Evolutionary conservation across 2,113 vertebrate genomes (phyloP), one percentile per base, ranked within the genome.

Genomic region (Morone chrysops): DNA sequence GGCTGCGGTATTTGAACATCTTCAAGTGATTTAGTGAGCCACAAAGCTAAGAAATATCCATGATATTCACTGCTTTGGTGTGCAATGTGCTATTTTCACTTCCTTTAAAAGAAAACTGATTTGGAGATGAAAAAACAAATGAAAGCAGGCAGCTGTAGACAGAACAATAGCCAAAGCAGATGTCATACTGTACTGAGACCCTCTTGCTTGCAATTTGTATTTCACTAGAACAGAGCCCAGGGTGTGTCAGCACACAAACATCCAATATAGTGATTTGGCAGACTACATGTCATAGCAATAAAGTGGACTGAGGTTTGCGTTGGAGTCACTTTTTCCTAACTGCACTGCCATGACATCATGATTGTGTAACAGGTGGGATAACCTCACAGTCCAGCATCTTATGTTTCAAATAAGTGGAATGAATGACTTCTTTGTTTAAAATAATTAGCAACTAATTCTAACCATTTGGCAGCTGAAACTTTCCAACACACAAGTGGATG

Each of bases 281-380:
- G 62, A 72, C 50, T 60, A 54, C 25, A 66, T 83, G 59, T 70
- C 48, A 57, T 22, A 31, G 72, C 25, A 82, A 68, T 73, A 72
- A 84, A 75, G 36, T 12, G 50, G 11, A 41, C 5, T 45, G 48
- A 41, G 45, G 40, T 41, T 75, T 48, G 41, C 76, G 75, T 36
- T 1, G 16, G 77, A 87, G 66, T 92, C 81, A 90, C 80, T 91
- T 88, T 92, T 93, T 92, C 89, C 91, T 72, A 78, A 85, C 71
- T 73, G 65, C 63, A 41, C 62, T 59, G 70, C 75, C 75, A 86
- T 90, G 86, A 91, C 86, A 81, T 93, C 91, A 91, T 85, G 73
- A 70, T 90, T 89, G 82, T 80, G 66, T 78, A 90, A 87, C 93
- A 93, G 93, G 90, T 94, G 86, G 88, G 82, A 89, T 60, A 78